A percentile compares a stretch with the other conserved stretches of the same genome.
Conservation (phyloP, 2,888 invertebrate species). For the Saturnia pavonia region DNA sequence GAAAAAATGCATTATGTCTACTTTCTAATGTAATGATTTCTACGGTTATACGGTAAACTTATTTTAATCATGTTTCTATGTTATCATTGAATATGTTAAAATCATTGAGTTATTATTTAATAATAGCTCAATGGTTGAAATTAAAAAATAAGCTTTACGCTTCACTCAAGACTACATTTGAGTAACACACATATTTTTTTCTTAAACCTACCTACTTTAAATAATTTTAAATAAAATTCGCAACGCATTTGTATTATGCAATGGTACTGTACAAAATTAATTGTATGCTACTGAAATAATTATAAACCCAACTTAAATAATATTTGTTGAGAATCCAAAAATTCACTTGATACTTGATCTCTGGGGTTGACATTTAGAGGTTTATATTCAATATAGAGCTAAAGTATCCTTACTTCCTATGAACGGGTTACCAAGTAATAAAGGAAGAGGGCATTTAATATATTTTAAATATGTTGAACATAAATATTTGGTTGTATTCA, state of each 20-base stretch:
- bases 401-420: too few species aligned
- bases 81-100: not conserved
- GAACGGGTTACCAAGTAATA: too few species aligned
- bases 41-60: too few species aligned
- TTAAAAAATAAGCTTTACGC: not conserved
- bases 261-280: not conserved
- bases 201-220: not conserved
- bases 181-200: not conserved
- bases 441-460: too few species aligned
- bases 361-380: too few species aligned
- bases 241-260: not conserved
- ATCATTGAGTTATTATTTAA: too few species aligned
- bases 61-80: not conserved
- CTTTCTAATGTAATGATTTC: too few species aligned
- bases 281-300: not conserved
- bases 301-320: not conserved
- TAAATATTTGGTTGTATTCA: not conserved
- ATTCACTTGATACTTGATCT: not conserved
- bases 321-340: not conserved
- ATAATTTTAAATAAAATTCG: not conserved
- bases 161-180: not conserved
- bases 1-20: too few species aligned
- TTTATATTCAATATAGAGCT: too few species aligned
- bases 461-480: slow-evolving; percentile 2
- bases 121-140: not conserved